These are phyloP conservation scores for Naja naja DNA, from an alignment of 2,113 vertebrate genomes.

Conservation along the genomic window DNA sequence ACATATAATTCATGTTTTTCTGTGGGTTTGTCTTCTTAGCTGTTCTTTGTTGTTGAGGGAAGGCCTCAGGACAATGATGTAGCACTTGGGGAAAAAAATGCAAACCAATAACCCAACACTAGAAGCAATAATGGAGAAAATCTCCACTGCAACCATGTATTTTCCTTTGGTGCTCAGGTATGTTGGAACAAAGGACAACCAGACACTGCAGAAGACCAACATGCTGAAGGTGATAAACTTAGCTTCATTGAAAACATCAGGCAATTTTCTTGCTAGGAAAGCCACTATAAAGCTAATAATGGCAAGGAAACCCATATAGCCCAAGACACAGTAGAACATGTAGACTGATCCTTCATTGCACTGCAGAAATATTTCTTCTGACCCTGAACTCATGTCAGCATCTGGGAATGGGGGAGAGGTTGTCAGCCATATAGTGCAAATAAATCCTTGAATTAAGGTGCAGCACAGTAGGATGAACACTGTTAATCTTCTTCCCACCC, in stretches of 20 bases:
- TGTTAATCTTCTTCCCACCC: neutral
- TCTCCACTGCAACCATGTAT: neutral
- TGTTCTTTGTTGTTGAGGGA: neutral
- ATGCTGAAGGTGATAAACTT: neutral
- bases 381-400: neutral
- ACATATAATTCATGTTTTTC: neutral
- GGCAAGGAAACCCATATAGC: neutral
- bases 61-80: neutral
- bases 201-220: neutral
- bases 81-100: neutral
- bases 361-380: neutral
- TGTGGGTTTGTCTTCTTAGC: neutral
- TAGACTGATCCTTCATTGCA: neutral
- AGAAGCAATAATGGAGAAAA: neutral
- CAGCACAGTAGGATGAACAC: neutral
- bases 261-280: neutral
- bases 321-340: neutral
- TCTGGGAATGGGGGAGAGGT: neutral
- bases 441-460: neutral
- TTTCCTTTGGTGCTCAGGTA: neutral
- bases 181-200: neutral
- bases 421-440: neutral
- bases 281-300: neutral
- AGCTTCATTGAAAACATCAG: neutral
- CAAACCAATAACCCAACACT: neutral